Percentiles rank a stretch among this genome's conserved stretches.
Conservation (phyloP, 2,797 vertebrate species). For the Trematomus bernacchii region DNA sequence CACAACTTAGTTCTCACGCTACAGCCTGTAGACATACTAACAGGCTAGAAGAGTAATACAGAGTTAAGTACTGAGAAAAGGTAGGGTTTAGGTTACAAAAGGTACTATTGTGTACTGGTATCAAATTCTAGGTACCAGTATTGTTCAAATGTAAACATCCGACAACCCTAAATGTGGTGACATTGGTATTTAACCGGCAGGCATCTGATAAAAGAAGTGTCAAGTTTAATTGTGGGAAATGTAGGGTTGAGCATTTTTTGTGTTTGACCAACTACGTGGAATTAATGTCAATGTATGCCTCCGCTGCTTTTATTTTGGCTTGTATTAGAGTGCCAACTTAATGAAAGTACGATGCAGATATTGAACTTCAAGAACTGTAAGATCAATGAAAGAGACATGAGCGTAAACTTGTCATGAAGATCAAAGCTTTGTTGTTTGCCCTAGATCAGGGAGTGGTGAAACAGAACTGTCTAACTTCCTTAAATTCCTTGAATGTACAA, state of each 20-base stretch:
- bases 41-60: too few species aligned
- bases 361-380: background rate
- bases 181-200: too few species aligned
- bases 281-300: background rate
- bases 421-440: background rate
- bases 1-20: too few species aligned
- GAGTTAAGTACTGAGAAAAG: too few species aligned
- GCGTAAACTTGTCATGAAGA: too few species aligned
- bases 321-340: background rate
- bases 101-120: too few species aligned
- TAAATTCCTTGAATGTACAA: constrained; percentile 10
- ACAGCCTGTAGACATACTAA: too few species aligned
- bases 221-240: background rate
- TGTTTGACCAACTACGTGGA: background rate
- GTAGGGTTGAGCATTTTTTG: background rate
- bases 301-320: background rate
- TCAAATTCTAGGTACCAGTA: too few species aligned
- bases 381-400: background rate
- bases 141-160: too few species aligned
- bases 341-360: background rate
- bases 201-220: too few species aligned
- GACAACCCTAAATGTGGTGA: too few species aligned
- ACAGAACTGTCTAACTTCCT: background rate
- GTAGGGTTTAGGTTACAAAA: too few species aligned
- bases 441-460: background rate